Evolutionary conservation across 53 echinoderm and acorn worm genomes (phyloP), one percentile per base, ranked within the genome.

Genomic region (Antedon mediterranea): DNA sequence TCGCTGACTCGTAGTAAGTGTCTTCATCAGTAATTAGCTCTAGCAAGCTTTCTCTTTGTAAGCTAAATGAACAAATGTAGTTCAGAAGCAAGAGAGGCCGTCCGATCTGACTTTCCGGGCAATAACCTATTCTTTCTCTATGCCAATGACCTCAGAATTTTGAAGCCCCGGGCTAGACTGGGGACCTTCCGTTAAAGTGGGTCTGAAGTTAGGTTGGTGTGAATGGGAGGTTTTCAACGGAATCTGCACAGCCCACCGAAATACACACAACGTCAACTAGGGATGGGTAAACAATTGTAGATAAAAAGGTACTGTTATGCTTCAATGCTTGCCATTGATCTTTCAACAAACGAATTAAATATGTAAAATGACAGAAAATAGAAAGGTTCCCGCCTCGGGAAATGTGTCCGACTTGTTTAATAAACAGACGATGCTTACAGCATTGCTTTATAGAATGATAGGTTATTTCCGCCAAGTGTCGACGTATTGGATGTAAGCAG

Each of bases 171-270:
- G 57, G 57, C 57, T 57, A 57, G 57, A 23, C 57, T 57, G 57
- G 57, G 57, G 57, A 57, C 57, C 57, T 57, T 57, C 57, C 57
- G 57, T 18, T 57, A 23, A 15, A 57, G 57, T 57, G 57, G 57
- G 57, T 23, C 57, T 57, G 2, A 57, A 57, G 57, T 57, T 57
- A 57, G 14, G 8, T 23, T 23, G 57, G 57, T 57, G 57, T 57
- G 57, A 57, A 57, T 57, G 57, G 57, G 57, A 57, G 57, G 57
- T 57, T 57, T 57, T 57, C 57, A 57, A 57, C 57, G 57, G 57
- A 13, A 18, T 57, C 57, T 57, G 57, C 7, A 57, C 57, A 57
- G 23, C 57, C 57, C 57, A 57, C 57, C 57, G 57, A 57, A 57
- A 57, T 57, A 57, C 57, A 57, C 57, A 57, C 7, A 57, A 57